Percentiles rank a stretch among this genome's conserved stretches.
phyloP scores from a whole-genome alignment of 2,797 vertebrate genomes.

The Leptatherina wallacei region DNA sequence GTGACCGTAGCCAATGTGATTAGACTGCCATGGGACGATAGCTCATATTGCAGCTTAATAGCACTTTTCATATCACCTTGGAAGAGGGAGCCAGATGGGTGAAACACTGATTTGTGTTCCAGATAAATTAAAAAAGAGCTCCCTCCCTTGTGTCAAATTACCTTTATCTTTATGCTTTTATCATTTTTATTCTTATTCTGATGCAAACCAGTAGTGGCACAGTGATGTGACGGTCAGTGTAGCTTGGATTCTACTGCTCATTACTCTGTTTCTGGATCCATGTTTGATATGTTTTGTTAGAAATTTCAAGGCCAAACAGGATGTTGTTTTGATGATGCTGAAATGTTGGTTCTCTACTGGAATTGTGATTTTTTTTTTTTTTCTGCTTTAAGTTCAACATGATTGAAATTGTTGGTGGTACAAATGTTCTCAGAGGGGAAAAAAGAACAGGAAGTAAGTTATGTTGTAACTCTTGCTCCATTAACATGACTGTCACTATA shows the following conservation, averaged over 20 bases:
- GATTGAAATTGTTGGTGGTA: constrained; percentile 15
- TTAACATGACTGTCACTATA: neutral
- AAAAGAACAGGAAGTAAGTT: constrained; percentile 36
- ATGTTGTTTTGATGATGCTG: constrained; percentile 23
- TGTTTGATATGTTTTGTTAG: constrained; percentile 16
- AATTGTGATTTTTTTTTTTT: neutral
- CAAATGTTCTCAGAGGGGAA: constrained; percentile 8
- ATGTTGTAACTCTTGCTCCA: neutral
- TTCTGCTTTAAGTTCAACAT: constrained; percentile 15
- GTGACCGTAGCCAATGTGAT: constrained; percentile 40
- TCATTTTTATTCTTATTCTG: neutral
- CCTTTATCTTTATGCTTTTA: neutral
- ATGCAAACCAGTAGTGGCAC: neutral
- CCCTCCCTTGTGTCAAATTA: neutral
- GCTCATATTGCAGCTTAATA: constrained; percentile 23
- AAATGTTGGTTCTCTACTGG: constrained; percentile 11
- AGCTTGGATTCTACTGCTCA: neutral
- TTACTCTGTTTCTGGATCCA: constrained; percentile 39
- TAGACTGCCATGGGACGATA: constrained; percentile 13
- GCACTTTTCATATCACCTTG: constrained; percentile 18
- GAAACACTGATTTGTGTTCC: constrained; percentile 3
- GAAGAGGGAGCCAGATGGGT: neutral
- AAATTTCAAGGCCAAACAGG: neutral
- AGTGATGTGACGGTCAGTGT: neutral
- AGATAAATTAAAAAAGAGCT: neutral